Evolutionary conservation across 2,113 vertebrate species (phyloP).

Genomic region (Gallinago undulata): DNA sequence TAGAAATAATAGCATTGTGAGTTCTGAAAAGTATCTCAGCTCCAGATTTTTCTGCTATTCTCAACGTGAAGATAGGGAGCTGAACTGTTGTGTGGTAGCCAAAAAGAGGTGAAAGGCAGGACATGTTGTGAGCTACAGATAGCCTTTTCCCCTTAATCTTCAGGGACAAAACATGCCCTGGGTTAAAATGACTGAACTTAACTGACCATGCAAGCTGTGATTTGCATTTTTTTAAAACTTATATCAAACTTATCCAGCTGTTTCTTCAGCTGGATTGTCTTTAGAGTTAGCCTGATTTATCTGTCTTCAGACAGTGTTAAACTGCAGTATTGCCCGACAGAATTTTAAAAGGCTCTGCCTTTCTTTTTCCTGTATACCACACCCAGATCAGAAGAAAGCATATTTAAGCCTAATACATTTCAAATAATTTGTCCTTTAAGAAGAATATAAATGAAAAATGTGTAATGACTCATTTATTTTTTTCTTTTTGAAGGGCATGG

Average conservation of each 20-base stretch:
- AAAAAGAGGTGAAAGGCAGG: neutral
- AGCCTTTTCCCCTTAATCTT: neutral
- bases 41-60: neutral
- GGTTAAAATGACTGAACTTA: neutral
- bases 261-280: neutral
- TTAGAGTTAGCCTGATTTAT: neutral
- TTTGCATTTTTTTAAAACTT: neutral
- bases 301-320: neutral
- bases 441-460: neutral
- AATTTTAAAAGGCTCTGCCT: neutral
- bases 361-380: neutral
- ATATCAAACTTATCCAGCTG: neutral
- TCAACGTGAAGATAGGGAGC: neutral
- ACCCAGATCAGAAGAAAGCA: neutral
- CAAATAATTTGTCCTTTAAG: neutral
- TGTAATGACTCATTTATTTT: neutral
- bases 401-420: neutral
- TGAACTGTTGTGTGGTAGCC: neutral
- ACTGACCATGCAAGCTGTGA: neutral
- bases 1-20: neutral
- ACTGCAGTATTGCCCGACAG: neutral
- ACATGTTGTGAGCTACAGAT: neutral
- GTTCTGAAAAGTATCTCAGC: neutral
- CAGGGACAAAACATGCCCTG: neutral
- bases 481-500: conserved; percentile 83